These are phyloP conservation scores for Muscicapa adusta DNA, from an alignment of 2,113 vertebrate genomes.

Conservation along the genomic window DNA sequence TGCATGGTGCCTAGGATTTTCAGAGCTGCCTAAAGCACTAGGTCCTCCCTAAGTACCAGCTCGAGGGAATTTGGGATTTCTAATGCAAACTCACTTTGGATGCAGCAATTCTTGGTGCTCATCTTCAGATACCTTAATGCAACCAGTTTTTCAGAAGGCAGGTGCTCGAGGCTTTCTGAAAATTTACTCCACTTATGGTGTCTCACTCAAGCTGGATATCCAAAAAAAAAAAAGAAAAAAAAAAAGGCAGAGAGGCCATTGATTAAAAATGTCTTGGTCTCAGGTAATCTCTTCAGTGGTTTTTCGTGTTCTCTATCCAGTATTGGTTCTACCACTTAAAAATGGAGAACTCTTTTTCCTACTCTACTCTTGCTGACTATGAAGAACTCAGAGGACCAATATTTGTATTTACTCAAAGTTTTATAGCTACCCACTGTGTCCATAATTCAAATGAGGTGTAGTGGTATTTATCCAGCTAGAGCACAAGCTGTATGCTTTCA, in stretches of 20 bases:
- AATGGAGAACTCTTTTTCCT: conserved; percentile 59
- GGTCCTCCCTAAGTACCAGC: not conserved
- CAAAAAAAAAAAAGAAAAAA: not conserved
- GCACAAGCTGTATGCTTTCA: conserved; percentile 45
- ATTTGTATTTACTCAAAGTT: conserved; percentile 60
- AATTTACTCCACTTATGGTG: not conserved
- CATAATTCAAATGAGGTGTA: conserved; percentile 5
- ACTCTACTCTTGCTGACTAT: conserved; percentile 37
- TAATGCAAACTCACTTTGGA: conserved; percentile 20
- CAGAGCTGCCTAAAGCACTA: conserved; percentile 22
- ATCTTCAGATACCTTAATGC: conserved; percentile 48
- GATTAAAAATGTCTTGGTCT: not conserved
- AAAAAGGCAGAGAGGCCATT: not conserved
- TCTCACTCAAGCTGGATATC: conserved; percentile 46
- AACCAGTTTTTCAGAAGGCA: conserved; percentile 21
- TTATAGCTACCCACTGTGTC: conserved; percentile 63
- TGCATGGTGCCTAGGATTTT: conserved; percentile 47
- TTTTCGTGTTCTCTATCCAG: conserved; percentile 2
- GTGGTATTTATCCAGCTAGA: conserved; percentile 16
- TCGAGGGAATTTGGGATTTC: conserved; percentile 13
- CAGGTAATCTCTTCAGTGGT: not conserved
- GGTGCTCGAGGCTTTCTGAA: conserved; percentile 44
- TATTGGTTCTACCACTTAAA: conserved; percentile 39
- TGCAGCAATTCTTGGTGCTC: conserved; percentile 52
- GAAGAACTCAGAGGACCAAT: conserved; percentile 72